Percentiles rank a stretch among this genome's conserved stretches.
These are phyloP conservation scores for Conops quadrifasciatus DNA, from an alignment of 2,888 invertebrate genomes.

Conservation along the genomic window DNA sequence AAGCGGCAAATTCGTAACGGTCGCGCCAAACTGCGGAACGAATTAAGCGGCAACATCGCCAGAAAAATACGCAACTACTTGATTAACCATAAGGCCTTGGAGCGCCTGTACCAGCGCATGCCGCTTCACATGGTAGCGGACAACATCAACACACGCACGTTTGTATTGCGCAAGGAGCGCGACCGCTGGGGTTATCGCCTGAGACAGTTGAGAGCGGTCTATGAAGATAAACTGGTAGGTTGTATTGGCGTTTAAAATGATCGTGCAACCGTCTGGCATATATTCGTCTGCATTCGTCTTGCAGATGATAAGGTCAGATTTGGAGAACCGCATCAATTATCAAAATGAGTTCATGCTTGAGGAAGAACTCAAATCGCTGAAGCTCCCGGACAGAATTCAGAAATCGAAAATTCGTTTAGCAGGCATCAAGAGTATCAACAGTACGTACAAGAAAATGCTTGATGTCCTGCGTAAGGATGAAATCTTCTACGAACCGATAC, in stretches of 20 bases:
- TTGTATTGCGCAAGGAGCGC: constrained; percentile 61
- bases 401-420: constrained; percentile 61
- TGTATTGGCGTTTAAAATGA: no score
- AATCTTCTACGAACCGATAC: constrained; percentile 62
- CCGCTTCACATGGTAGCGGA: constrained; percentile 59
- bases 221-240: constrained; percentile 53
- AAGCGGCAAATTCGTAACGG: constrained; percentile 59
- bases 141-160: constrained; percentile 62
- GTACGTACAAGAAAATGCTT: constrained; percentile 60
- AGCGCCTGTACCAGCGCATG: constrained; percentile 60
- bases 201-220: constrained; percentile 50
- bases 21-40: constrained; percentile 55
- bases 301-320: constrained; percentile 52
- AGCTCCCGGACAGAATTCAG: constrained; percentile 57
- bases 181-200: constrained; percentile 57
- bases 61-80: constrained; percentile 57
- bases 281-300: background rate
- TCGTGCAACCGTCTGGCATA: no score
- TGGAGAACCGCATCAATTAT: constrained; percentile 61
- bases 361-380: constrained; percentile 55
- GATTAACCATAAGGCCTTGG: constrained; percentile 59
- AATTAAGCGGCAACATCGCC: constrained; percentile 52
- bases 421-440: constrained; percentile 59
- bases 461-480: constrained; percentile 58
- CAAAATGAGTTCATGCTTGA: constrained; percentile 56